These are phyloP conservation scores for Podocnemis expansa DNA, from an alignment of 2,113 vertebrate species.

Conservation along the genomic window DNA sequence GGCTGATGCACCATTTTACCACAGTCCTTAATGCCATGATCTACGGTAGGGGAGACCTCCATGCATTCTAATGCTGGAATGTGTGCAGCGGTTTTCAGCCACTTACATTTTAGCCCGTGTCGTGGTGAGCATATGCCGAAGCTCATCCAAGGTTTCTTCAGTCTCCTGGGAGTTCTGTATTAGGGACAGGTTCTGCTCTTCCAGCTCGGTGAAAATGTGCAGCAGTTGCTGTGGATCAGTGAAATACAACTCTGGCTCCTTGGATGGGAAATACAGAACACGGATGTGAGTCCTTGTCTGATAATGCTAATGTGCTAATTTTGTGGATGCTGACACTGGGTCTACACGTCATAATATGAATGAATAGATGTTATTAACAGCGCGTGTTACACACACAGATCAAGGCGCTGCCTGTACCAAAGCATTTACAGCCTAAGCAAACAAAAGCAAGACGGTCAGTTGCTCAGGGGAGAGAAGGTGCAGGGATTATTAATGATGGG, in stretches of 20 bases:
- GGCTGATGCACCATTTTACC: accelerated
- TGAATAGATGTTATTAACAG: background rate
- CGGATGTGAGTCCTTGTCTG: background rate
- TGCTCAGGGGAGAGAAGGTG: background rate
- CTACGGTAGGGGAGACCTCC: background rate
- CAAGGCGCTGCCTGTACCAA: background rate
- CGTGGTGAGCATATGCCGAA: constrained; percentile 72
- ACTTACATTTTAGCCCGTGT: constrained; percentile 83
- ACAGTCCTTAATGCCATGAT: background rate
- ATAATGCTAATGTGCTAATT: background rate
- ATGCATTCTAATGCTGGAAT: background rate
- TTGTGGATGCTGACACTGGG: background rate
- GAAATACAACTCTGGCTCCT: constrained; percentile 87
- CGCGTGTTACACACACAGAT: too few species aligned
- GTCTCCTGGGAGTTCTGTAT: constrained; percentile 86
- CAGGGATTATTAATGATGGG: background rate
- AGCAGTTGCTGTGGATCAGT: constrained; percentile 90
- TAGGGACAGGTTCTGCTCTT: constrained; percentile 89
- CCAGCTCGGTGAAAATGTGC: constrained; percentile 83
- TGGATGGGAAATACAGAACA: background rate
- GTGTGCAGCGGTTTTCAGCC: background rate
- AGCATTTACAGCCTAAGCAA: background rate
- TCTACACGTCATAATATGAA: background rate
- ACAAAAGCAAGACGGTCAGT: background rate
- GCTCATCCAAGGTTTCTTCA: constrained; percentile 81